Evolutionary conservation across 2,797 vertebrate species (phyloP), one percentile per base, ranked within the genome.

Genomic region (Gephyroberyx darwinii): DNA sequence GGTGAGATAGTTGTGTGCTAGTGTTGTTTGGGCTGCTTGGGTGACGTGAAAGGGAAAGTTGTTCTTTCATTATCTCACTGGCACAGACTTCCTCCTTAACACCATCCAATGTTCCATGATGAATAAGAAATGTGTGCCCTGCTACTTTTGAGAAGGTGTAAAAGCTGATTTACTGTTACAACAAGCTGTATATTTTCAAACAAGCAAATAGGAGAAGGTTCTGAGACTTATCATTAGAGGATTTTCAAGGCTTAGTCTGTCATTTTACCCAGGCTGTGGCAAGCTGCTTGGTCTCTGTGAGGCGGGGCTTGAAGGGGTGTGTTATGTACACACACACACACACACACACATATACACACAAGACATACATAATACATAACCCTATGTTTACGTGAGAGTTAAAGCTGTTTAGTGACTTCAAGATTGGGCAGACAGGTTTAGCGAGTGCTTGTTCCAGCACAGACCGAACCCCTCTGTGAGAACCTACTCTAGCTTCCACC

Each of bases 391-490:
- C 1, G 0, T 43, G 20, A 48, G 8, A 63, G 26, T 26, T 65
- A 52, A 48, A 20, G 12, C 3, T 7, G 4, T 54, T 62, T 20
- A 8, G 8, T 60, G 48, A 39, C n/a, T 14, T 48, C 12, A 48
- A 26, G 26, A 58, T 53, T 61, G 2, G 53, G 55, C 65, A 64
- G 59, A 74, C 75, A 54, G 64, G 52, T 87, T 72, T 41, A 71
- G 37, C 43, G 2, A 22, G 39, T 55, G 74, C 58, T 62, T 63
- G 60, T 72, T 37, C 13, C 20, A 51, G 39, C 55, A 55, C 80
- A 69, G 58, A 86, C 77, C 87, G 78, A 77, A 77, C 60, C 63
- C 65, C 51, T 65, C 77, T 87, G 75, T 90, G 63, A 71, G 58
- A 77, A 78, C 65, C 62, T 43, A 60, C 53, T 71, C 56, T 0